phyloP scores from a whole-genome alignment of 1,140 invertebrate genomes.

The Bilobella aurantiaca region DNA sequence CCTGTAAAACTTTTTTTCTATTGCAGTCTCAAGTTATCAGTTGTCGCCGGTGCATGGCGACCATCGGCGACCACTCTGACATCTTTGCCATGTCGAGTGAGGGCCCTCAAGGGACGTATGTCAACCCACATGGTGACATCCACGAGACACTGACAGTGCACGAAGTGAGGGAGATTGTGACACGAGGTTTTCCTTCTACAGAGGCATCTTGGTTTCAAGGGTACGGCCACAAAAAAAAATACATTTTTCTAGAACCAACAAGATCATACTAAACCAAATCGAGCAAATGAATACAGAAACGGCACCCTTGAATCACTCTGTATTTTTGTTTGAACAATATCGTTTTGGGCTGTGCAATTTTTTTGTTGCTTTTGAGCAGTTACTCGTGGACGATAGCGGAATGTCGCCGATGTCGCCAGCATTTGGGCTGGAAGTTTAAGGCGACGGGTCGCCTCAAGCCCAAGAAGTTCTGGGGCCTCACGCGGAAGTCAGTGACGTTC shows the following conservation, averaged over 20 bases:
- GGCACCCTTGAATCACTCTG: no score
- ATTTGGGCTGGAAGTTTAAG: constrained; percentile 71
- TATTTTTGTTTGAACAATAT: no score
- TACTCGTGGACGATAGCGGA: constrained; percentile 68
- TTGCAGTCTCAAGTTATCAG: constrained; percentile 53
- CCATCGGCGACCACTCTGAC: constrained; percentile 55
- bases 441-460: constrained; percentile 53
- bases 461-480: constrained; percentile 59
- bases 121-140: constrained; percentile 65
- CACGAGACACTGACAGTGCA: constrained; percentile 70
- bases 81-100: constrained; percentile 72
- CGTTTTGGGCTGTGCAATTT: neutral
- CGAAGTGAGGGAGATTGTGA: constrained; percentile 51
- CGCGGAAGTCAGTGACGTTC: constrained; percentile 34
- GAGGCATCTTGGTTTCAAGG: constrained; percentile 78
- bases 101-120: constrained; percentile 68
- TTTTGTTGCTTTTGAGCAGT: constrained; percentile 39
- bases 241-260: no score
- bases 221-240: constrained; percentile 45
- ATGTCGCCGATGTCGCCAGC: constrained; percentile 53
- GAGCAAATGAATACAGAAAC: no score
- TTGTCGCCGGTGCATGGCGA: constrained; percentile 51
- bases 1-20: constrained; percentile 4
- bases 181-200: constrained; percentile 48
- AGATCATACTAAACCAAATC: no score